Evolutionary conservation across 2,797 vertebrate species (phyloP).

Genomic region (Leucoraja ocellata): DNA sequence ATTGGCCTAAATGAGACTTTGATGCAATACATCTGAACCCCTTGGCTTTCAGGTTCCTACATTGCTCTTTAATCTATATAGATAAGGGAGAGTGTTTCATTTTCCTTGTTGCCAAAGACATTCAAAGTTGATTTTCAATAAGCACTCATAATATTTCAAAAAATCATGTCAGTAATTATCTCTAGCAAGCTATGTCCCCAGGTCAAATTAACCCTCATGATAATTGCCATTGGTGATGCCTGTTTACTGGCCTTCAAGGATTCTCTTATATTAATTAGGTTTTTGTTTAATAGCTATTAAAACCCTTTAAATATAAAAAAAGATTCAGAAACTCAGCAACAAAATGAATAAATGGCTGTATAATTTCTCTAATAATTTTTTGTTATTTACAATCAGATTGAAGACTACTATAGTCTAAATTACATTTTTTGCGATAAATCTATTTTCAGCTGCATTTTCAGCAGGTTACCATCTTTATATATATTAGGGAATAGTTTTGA

Average conservation of each 20-base stretch:
- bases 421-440: too few species aligned
- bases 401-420: too few species aligned
- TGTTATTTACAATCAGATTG: too few species aligned
- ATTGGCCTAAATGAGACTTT: not conserved
- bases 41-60: not conserved
- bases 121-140: not conserved
- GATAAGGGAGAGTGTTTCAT: not conserved
- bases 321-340: not conserved
- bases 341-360: not conserved
- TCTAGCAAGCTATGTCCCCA: not conserved
- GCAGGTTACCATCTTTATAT: not conserved
- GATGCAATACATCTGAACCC: not conserved
- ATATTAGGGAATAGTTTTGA: not conserved
- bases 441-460: not conserved
- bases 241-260: not conserved
- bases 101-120: not conserved
- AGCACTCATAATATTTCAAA: not conserved
- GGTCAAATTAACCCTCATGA: too few species aligned
- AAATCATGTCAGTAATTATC: not conserved
- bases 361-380: not conserved
- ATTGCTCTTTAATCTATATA: not conserved
- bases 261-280: too few species aligned
- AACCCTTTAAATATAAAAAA: not conserved
- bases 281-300: not conserved
- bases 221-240: not conserved